Conservation (phyloP, 2,888 invertebrate genomes). For the Trissoscelio sp. region DNA sequence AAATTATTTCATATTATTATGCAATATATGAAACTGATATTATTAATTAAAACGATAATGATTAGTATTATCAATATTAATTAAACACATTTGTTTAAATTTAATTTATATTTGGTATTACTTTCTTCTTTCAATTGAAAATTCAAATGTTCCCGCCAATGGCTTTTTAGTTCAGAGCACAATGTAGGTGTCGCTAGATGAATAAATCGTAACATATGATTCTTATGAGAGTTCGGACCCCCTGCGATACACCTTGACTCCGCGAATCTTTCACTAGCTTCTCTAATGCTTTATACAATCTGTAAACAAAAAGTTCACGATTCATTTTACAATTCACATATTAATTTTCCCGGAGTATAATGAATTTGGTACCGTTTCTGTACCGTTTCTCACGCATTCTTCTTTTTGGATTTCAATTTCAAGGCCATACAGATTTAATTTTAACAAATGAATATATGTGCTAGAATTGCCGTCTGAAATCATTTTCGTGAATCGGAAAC, state of each 20-base stretch:
- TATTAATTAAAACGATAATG: no score
- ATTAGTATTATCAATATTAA: no score
- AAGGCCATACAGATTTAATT: slow-evolving; percentile 5
- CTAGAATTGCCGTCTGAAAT: neutral
- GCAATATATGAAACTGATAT: no score
- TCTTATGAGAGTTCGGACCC: no score
- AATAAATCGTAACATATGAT: no score
- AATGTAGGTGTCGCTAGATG: no score
- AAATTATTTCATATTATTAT: no score
- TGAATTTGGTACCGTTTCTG: slow-evolving; percentile 6
- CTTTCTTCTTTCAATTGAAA: no score
- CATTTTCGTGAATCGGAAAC: slow-evolving; percentile 15
- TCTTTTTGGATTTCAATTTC: slow-evolving; percentile 8
- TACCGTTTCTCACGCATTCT: slow-evolving; percentile 6
- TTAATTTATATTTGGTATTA: no score
- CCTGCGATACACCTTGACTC: slow-evolving; percentile 12
- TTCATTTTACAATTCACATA: neutral
- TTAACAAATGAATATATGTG: slow-evolving; percentile 10
- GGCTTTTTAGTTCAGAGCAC: no score
- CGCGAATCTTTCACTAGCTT: slow-evolving; percentile 10
- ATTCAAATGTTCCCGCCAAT: no score
- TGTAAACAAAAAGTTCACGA: neutral
- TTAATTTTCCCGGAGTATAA: neutral
- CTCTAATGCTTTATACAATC: slow-evolving; percentile 10
- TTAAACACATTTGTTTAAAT: no score